Conservation (phyloP, 2,797 vertebrate species). For the Limosa lapponica region DNA sequence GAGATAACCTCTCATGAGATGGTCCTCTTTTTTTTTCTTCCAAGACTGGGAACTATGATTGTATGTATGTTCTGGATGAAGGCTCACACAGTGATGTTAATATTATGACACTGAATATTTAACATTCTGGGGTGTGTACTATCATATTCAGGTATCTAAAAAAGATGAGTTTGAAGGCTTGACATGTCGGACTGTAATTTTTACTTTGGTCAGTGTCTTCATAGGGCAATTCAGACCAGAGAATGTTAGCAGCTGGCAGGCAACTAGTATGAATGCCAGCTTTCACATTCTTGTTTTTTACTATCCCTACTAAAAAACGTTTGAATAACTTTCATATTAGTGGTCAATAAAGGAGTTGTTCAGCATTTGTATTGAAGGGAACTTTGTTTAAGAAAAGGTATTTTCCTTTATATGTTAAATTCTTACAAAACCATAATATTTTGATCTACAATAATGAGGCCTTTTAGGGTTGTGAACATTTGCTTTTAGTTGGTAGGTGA, state of each 20-base stretch:
- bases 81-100: background rate
- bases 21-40: background rate
- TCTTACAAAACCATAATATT: background rate
- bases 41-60: background rate
- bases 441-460: background rate
- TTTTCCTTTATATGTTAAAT: background rate
- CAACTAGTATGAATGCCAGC: background rate
- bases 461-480: background rate
- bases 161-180: background rate
- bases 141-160: background rate
- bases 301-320: background rate
- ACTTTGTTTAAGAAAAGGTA: background rate
- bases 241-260: background rate
- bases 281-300: background rate
- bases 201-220: background rate
- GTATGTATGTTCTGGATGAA: background rate
- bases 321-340: background rate
- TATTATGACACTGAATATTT: background rate
- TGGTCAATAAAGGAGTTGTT: background rate
- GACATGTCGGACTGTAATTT: background rate
- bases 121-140: background rate
- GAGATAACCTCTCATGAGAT: background rate
- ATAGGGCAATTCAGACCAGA: background rate
- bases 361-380: background rate
- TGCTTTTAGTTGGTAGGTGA: background rate